A percentile compares a stretch with the other conserved stretches of the same genome.
These are phyloP conservation scores for Desoria tigrina DNA, from an alignment of 2,888 invertebrate genomes.

Conservation along the genomic window DNA sequence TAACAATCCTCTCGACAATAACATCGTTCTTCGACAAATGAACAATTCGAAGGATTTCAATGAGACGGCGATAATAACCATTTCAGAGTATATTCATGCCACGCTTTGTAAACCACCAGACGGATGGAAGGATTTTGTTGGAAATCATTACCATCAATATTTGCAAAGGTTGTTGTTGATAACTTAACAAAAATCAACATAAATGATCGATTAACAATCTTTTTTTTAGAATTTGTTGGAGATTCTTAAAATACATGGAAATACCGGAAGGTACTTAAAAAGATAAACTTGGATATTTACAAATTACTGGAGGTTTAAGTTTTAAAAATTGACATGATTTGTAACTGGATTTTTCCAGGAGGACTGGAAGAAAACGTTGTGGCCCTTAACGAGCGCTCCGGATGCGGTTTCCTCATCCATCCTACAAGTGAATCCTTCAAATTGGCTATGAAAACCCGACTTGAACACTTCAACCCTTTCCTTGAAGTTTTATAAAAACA, in stretches of 20 bases:
- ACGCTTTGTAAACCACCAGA: background rate
- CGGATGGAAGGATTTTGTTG: background rate
- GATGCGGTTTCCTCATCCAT: background rate
- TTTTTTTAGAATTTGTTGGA: background rate
- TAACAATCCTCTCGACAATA: too few relatives aligned
- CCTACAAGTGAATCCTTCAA: slow-evolving; percentile 2
- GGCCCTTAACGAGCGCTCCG: too few relatives aligned
- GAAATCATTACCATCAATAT: background rate
- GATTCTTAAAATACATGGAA: background rate
- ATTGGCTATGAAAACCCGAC: background rate
- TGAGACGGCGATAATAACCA: background rate
- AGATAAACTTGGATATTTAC: too few relatives aligned
- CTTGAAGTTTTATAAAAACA: too few relatives aligned
- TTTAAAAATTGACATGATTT: too few relatives aligned
- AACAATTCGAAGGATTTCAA: background rate
- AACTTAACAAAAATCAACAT: background rate
- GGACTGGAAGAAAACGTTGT: too few relatives aligned
- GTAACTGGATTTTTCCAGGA: too few relatives aligned
- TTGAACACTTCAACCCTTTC: background rate
- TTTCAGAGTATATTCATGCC: slow-evolving; percentile 4
- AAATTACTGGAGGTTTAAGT: too few relatives aligned
- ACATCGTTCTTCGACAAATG: too few relatives aligned
- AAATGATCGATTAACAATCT: background rate
- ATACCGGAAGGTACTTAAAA: background rate
- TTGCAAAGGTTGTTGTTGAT: background rate